Base-by-base conservation (phyloP, 2,888 invertebrate species). In the Drosophila buzzatii region DNA sequence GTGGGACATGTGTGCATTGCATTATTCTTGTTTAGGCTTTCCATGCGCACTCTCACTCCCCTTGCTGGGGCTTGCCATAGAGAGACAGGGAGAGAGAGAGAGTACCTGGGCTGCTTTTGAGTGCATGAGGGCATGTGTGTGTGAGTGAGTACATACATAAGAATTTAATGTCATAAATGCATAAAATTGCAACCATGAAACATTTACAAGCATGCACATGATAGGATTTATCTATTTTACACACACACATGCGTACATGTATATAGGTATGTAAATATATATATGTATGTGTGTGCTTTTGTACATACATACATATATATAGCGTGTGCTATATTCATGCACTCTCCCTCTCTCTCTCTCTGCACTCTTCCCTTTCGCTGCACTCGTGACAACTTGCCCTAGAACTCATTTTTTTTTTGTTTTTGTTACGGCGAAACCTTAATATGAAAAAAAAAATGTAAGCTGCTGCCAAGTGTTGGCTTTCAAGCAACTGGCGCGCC, bases 81-180 rank as follows among this genome's bases (percentile, higher is more conserved):
- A 70, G 68, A 65, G 80, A 58, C 4, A 27, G 27, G 4, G 70
- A 14, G 20, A 23, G 44, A 2, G 44, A 1, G 14, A 20, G 44
- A 20, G 70, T 55, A 67, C 55, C 76, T 59, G 70, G 69, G 82
- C 82, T 88, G 58, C 64, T 27, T 27, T 27, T 27, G 27, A 49
- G 39, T 58, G 58, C 58, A 27, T 37, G 45, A 7, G 10, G 42
- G 63, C 33, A 6, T 49, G 37, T 57, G 58, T 41, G 31, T 67
- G 41, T 41, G 53, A 42, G 41, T 67, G 58, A 69, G 64, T 77
- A 51, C 61, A 58, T 56, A 64, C 27, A 27, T 56, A 64, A 81
- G 73, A 83, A 83, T 73, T 71, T 68, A 70, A 71, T 74, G 78
- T 78, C 81, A 85, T 88, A 90, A 90, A 82, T 90, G 90, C 85